Conservation (phyloP, 2,113 vertebrate genomes). For the Cololabis saira region DNA sequence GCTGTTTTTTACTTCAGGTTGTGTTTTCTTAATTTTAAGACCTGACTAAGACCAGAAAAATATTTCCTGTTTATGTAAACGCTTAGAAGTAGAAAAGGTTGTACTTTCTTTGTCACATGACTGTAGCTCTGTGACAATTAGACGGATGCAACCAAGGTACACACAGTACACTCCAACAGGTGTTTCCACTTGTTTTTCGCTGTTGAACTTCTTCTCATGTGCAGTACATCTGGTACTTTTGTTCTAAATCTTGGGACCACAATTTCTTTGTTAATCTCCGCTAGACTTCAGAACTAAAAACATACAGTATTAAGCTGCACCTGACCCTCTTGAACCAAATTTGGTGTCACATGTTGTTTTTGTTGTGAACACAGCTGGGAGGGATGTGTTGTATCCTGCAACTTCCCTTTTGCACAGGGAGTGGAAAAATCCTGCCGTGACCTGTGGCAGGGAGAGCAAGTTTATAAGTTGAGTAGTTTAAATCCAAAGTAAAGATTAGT, state of each 20-base stretch:
- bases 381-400: slow-evolving; percentile 1
- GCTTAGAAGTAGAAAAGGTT: no score
- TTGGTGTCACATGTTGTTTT: slow-evolving; percentile 10
- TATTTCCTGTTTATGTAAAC: no score
- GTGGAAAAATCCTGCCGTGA: slow-evolving; percentile 14
- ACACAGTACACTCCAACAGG: background rate
- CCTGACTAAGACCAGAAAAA: no score
- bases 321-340: slow-evolving; percentile 6
- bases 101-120: no score
- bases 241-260: background rate
- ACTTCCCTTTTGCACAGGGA: slow-evolving; percentile 2
- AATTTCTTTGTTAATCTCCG: slow-evolving; percentile 10
- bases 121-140: background rate
- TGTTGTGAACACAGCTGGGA: slow-evolving; percentile 18
- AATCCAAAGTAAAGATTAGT: no score
- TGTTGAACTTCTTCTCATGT: background rate
- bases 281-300: background rate
- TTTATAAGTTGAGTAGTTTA: no score
- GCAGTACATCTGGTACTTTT: background rate
- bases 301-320: background rate
- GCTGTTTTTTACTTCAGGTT: no score
- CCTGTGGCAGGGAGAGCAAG: slow-evolving; percentile 11
- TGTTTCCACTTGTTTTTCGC: slow-evolving; percentile 1
- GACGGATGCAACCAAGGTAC: background rate
- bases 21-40: no score